Evolutionary conservation across 2,797 vertebrate genomes (phyloP).

Genomic region (Remorina albescens): DNA sequence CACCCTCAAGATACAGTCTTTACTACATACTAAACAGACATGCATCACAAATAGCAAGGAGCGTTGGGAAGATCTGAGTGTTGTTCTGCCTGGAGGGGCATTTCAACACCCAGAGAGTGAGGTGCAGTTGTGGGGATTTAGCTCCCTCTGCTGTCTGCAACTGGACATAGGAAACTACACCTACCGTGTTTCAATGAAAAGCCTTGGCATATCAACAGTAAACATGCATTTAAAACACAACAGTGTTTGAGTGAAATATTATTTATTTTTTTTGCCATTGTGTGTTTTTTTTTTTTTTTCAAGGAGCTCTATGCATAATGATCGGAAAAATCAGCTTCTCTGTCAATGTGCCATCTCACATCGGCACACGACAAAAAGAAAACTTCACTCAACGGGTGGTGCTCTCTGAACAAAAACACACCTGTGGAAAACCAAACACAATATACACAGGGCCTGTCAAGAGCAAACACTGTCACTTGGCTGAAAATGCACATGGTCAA

Average conservation of each 20-base stretch:
- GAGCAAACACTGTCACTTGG: conserved; percentile 28
- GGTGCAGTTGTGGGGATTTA: conserved; percentile 24
- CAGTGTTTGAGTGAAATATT: background rate
- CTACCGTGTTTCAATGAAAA: no score
- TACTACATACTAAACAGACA: background rate
- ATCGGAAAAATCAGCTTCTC: background rate
- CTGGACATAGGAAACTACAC: no score
- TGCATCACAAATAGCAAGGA: background rate
- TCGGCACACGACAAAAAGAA: conserved; percentile 12
- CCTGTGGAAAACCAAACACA: conserved; percentile 79
- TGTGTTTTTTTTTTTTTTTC: background rate
- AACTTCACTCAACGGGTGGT: conserved; percentile 30
- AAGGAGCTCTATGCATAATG: background rate
- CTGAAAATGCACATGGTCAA: conserved; percentile 56
- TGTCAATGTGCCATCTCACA: background rate
- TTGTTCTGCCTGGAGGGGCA: background rate
- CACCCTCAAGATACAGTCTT: background rate
- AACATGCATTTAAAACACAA: conserved; percentile 4
- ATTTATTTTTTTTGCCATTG: no score
- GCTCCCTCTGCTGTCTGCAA: conserved; percentile 64
- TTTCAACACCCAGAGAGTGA: background rate
- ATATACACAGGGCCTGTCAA: conserved; percentile 56
- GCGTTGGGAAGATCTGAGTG: background rate
- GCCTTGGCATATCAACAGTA: background rate
- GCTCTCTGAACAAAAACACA: conserved; percentile 69